Base-by-base conservation (phyloP, 2,797 vertebrate species). In the Leptatherina wallacei region DNA sequence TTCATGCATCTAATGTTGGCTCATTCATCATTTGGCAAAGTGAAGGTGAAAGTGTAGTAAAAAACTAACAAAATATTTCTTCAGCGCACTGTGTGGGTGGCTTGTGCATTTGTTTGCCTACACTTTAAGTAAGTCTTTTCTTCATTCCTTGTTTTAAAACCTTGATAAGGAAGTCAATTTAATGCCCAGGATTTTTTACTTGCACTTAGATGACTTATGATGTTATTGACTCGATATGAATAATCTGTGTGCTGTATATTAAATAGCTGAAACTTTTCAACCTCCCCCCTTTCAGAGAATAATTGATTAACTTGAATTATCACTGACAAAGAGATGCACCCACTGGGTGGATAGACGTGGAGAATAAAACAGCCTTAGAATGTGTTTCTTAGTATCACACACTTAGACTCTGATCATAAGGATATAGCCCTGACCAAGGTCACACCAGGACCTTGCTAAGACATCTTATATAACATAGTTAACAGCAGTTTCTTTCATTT, bases 311-410 rank as follows among this genome's bases (percentile, higher is more conserved):
- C 38, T 40, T 6, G 6, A 32, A 29, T 6, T 30, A 55, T 55
- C 11, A 14, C 29, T 55, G 42, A 18, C 20, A 73, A 44, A 69
- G 38, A 63, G 30, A 60, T 29, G 1, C 27, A 36, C 24, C 40
- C 33, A 71, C 42, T 65, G 9, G 52, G 4, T 52, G 24, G 35
- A 60, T 20, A 56, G 57, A 56, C 40, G 47, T 40, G 16, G 54
- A 55, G 47, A 69, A 73, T 65, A 4, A 61, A 62, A 52, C 47
- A 29, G 63, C 64, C 69, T 81, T 81, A 59, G 16, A 47, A 18
- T 52, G 47, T 36, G 44, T 73, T 66, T 47, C 30, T 32, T 60
- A 20, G 32, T 55, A 51, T 71, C 73, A 69, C 42, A 10, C 14
- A 56, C 20, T 55, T 58, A 61, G 51, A 69, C 66, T 49, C 18